Base-by-base conservation (phyloP, 2,797 vertebrate species). In the Acropternis orthonyx region DNA sequence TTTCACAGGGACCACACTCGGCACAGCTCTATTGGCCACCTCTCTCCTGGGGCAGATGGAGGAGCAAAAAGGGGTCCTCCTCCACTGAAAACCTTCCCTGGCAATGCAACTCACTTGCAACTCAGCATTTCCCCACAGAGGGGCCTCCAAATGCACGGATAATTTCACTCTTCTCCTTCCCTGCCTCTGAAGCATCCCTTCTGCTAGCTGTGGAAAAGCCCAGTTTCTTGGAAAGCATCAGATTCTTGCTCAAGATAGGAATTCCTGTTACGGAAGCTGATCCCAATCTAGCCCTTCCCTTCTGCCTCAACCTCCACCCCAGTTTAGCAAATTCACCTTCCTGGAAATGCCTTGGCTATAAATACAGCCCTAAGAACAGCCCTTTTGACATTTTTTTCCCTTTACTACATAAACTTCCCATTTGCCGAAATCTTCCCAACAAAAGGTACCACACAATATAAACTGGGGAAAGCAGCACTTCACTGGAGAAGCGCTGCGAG, bases 211-310 rank as follows among this genome's bases (percentile, higher is more conserved):
- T 55, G 65, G 89, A 90, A 91, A 95, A 94, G 87, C 81, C 87
- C 73, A 4, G 46, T 95, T 97, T 96, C 96, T 93, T 97, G 94
- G 96, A 97, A 96, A 97, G 96, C 93, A 63, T 71, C n/a, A 52
- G 54, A 65, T 77, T 71, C 83, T 69, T 88, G 66, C 84, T 80
- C 61, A 74, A 87, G 69, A 54, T 30, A 77, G 86, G 88, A 96
- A 95, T 94, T 97, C 83, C 88, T 84, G 84, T 76, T 61, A 93
- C 67, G 32, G 92, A 97, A 95, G 75, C 90, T 41, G 81, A 89
- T 88, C 82, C 46, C 5, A 12, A 78, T 89, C 49, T 68, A 89
- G 81, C 79, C 86, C 88, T 96, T 95, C 82, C 91, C 68, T 89
- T 88, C 61, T 88, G 74, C 49, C 55, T 55, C 5, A 16, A 92